Evolutionary conservation across 2,113 vertebrate genomes (phyloP).

Genomic region (Stegastes partitus): DNA sequence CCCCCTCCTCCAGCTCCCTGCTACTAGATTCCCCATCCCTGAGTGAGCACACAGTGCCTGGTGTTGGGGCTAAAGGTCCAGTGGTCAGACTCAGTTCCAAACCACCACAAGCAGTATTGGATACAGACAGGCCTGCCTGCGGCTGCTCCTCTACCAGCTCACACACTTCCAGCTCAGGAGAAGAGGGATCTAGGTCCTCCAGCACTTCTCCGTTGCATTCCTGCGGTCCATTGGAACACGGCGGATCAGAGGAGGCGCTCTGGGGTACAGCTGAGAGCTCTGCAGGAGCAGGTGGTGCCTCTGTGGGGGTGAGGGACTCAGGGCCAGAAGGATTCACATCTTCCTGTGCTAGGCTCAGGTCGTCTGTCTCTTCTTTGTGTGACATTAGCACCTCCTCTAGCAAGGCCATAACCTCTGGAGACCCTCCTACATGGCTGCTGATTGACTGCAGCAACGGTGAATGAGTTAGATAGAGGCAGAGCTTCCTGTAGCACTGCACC

Average conservation of each 20-base stretch:
- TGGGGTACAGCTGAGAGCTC: slow-evolving; percentile 88
- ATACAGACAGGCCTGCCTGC: slow-evolving; percentile 84
- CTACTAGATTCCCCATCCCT: slow-evolving; percentile 90
- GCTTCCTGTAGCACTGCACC: slow-evolving; percentile 95
- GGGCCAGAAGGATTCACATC: slow-evolving; percentile 49
- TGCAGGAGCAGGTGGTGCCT: slow-evolving; percentile 86
- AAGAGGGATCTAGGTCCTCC: slow-evolving; percentile 89
- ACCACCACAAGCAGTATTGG: slow-evolving; percentile 69
- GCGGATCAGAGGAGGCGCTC: slow-evolving; percentile 78
- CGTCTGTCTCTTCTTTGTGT: slow-evolving; percentile 78
- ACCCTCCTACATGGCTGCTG: slow-evolving; percentile 89
- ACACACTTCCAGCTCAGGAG: slow-evolving; percentile 87
- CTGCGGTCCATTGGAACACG: slow-evolving; percentile 89
- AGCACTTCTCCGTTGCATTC: slow-evolving; percentile 90
- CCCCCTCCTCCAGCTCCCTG: slow-evolving; percentile 83
- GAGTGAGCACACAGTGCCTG: slow-evolving; percentile 89
- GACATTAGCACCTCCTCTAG: slow-evolving; percentile 90
- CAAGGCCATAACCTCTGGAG: slow-evolving; percentile 92
- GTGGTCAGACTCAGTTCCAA: slow-evolving; percentile 86
- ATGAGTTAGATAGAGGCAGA: slow-evolving; percentile 94
- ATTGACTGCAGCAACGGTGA: slow-evolving; percentile 91
- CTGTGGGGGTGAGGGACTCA: slow-evolving; percentile 80
- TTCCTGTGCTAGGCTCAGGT: slow-evolving; percentile 36
- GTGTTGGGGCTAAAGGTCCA: slow-evolving; percentile 83
- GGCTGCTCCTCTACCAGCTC: slow-evolving; percentile 87